These are phyloP conservation scores for Erynnis tages DNA, from an alignment of 2,888 invertebrate species.

Conservation along the genomic window DNA sequence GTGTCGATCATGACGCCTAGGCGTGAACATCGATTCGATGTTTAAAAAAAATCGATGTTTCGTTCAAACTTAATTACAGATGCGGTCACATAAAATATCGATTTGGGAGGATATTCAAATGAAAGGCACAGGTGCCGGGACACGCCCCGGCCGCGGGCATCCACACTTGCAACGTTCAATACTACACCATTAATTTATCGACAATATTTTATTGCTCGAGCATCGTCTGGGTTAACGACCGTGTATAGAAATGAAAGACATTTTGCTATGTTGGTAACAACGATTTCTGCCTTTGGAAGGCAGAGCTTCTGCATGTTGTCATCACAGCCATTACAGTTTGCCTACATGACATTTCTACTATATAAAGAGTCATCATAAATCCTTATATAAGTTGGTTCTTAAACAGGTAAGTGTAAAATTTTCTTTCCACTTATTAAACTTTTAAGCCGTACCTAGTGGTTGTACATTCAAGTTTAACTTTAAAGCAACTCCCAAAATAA, in stretches of 20 bases:
- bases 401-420: too few species aligned
- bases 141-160: constrained; percentile 65
- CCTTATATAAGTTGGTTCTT: too few species aligned
- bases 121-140: constrained; percentile 67
- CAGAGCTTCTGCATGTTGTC: too few species aligned
- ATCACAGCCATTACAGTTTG: too few species aligned
- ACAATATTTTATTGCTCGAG: constrained; percentile 43
- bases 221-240: constrained; percentile 36
- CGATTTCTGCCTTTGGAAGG: not conserved
- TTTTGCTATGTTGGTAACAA: not conserved
- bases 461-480: too few species aligned
- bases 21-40: constrained; percentile 53
- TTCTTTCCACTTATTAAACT: too few species aligned
- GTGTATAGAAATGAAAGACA: constrained; percentile 12
- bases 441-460: too few species aligned
- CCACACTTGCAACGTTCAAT: constrained; percentile 56
- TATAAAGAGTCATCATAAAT: too few species aligned
- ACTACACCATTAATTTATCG: constrained; percentile 53
- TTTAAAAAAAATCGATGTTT: constrained; percentile 49
- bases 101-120: constrained; percentile 69
- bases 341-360: too few species aligned
- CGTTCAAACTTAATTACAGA: constrained; percentile 74
- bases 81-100: constrained; percentile 74
- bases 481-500: too few species aligned
- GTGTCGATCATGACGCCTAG: constrained; percentile 65